Conservation (phyloP, 2,113 vertebrate genomes). For the Panthera uncia region DNA sequence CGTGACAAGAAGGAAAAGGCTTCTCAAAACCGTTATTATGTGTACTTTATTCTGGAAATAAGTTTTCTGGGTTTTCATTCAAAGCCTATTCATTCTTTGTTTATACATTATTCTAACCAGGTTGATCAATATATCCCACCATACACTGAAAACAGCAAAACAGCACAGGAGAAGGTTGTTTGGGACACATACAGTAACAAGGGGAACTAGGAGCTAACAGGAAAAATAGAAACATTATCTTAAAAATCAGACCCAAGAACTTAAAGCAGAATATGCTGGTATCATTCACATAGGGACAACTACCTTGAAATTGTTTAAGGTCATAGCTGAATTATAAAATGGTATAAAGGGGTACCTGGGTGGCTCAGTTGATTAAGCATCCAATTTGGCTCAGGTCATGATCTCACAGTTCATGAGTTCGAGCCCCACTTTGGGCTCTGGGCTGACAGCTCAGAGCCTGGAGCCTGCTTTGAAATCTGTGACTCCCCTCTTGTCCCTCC, state of each 20-base stretch:
- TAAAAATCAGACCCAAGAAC: conserved; percentile 1
- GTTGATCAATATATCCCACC: neutral
- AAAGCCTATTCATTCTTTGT: neutral
- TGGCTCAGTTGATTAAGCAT: neutral
- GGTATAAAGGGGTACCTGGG: neutral
- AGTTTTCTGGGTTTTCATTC: neutral
- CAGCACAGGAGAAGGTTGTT: neutral
- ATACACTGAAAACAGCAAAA: neutral
- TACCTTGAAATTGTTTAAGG: neutral
- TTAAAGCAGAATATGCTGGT: neutral
- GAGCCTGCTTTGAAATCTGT: neutral
- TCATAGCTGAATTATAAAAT: conserved; percentile 44
- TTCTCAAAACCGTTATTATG: neutral
- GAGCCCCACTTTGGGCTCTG: neutral
- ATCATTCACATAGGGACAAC: neutral
- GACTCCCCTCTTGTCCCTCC: neutral
- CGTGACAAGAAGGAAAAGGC: neutral
- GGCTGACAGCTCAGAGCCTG: too few relatives aligned
- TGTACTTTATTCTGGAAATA: conserved; percentile 26
- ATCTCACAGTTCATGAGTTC: neutral
- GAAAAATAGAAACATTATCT: neutral
- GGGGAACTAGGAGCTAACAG: neutral
- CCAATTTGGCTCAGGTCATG: neutral
- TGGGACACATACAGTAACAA: neutral
- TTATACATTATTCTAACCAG: neutral